Percentiles rank a stretch among this genome's conserved stretches.
These are phyloP conservation scores for Columba janthina DNA, from an alignment of 2,113 vertebrate genomes.

Conservation along the genomic window DNA sequence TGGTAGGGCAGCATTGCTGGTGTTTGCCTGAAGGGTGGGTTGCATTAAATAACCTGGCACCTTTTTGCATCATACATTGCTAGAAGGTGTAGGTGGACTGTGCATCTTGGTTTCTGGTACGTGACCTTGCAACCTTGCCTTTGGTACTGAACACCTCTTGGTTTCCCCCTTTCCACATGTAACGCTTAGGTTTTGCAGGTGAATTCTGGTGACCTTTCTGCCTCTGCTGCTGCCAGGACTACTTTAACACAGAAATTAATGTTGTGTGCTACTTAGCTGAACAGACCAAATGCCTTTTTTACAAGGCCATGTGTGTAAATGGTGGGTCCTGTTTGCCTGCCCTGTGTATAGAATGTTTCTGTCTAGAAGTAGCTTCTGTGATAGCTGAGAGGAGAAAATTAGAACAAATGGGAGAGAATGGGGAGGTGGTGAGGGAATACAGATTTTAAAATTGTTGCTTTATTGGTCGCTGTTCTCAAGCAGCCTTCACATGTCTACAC, in stretches of 20 bases:
- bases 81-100: not conserved
- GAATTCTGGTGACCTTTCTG: not conserved
- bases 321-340: not conserved
- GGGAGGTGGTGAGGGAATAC: not conserved
- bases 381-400: not conserved
- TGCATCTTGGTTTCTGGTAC: not conserved
- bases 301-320: not conserved
- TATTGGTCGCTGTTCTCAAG: not conserved
- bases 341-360: not conserved
- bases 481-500: not conserved
- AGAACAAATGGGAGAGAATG: not conserved
- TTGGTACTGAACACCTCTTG: not conserved
- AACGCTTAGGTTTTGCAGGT: not conserved
- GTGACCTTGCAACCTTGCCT: not conserved
- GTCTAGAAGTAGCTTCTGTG: not conserved
- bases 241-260: not conserved
- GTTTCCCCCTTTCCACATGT: not conserved
- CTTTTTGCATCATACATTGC: not conserved
- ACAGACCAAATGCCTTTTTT: not conserved
- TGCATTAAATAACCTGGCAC: not conserved
- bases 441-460: not conserved
- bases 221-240: not conserved
- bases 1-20: not conserved
- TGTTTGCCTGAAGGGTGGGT: not conserved
- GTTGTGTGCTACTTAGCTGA: not conserved